Conservation (phyloP, 2,113 vertebrate species). For the Carettochelys insculpta region DNA sequence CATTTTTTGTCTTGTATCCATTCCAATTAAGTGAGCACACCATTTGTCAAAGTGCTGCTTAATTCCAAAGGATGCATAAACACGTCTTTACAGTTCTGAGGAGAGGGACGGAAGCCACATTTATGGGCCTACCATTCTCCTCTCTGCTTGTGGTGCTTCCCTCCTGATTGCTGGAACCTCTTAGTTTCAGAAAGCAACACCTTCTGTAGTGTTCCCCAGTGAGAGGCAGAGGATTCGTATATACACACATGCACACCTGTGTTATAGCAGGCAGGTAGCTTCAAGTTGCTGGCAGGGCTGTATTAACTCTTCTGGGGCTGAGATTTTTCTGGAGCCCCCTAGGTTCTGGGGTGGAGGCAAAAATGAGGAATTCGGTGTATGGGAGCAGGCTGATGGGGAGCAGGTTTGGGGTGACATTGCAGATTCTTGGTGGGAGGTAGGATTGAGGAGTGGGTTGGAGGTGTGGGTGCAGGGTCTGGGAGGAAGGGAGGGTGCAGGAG, state of each 20-base stretch:
- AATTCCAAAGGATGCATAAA: neutral
- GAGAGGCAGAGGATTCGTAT: accelerated
- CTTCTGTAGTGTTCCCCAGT: accelerated
- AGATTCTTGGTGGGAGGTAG: too few species aligned
- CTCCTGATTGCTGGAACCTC: neutral
- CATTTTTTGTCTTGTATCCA: neutral
- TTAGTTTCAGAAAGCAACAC: neutral
- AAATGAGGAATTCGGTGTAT: too few species aligned
- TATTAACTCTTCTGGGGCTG: too few species aligned
- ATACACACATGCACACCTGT: neutral
- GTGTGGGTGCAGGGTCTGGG: too few species aligned
- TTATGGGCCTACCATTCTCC: neutral
- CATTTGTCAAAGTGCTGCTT: neutral
- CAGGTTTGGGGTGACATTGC: too few species aligned
- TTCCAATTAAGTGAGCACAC: neutral
- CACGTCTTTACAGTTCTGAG: neutral
- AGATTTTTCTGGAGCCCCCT: too few species aligned
- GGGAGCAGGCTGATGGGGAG: too few species aligned
- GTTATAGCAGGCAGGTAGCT: neutral
- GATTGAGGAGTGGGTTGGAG: too few species aligned
- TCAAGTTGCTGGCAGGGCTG: neutral
- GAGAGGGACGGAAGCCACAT: neutral
- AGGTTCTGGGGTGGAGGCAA: too few species aligned
- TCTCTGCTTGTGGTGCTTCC: neutral
- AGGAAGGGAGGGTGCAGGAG: too few species aligned